Conservation (phyloP, 2,797 vertebrate genomes). For the Xenops minutus region DNA sequence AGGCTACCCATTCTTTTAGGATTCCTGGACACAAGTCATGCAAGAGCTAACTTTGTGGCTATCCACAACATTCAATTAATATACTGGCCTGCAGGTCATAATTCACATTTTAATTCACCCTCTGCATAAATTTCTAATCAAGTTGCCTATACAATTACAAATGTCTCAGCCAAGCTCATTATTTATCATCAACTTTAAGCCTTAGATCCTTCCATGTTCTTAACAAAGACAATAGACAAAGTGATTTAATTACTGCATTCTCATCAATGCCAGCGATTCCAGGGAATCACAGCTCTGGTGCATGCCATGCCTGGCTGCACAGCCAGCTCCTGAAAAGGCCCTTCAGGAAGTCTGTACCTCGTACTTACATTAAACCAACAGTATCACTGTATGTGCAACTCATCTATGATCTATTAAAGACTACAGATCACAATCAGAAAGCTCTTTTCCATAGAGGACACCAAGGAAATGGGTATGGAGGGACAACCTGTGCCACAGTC, state of each 20-base stretch:
- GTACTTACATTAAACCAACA: background rate
- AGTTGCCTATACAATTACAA: background rate
- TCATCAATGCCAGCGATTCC: background rate
- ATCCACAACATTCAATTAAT: background rate
- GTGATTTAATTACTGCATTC: background rate
- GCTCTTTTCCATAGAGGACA: background rate
- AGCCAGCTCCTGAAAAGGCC: background rate
- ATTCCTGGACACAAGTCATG: conserved; percentile 42
- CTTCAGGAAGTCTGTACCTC: background rate
- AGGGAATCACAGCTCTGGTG: background rate
- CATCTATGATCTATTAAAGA: background rate
- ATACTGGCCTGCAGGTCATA: background rate
- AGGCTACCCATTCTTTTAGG: conserved; percentile 4
- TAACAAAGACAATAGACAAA: background rate
- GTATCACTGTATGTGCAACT: background rate
- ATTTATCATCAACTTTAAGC: background rate
- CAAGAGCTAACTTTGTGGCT: background rate
- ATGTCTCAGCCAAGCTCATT: background rate
- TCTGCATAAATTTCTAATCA: conserved; percentile 5
- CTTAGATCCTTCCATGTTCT: background rate
- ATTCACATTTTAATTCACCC: conserved; percentile 2
- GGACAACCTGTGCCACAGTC: background rate
- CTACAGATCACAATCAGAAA: background rate
- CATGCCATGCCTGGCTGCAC: background rate
- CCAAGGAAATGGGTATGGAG: background rate